These are phyloP conservation scores for Ptychoptera albimana DNA, from an alignment of 2,888 invertebrate species.

Conservation along the genomic window DNA sequence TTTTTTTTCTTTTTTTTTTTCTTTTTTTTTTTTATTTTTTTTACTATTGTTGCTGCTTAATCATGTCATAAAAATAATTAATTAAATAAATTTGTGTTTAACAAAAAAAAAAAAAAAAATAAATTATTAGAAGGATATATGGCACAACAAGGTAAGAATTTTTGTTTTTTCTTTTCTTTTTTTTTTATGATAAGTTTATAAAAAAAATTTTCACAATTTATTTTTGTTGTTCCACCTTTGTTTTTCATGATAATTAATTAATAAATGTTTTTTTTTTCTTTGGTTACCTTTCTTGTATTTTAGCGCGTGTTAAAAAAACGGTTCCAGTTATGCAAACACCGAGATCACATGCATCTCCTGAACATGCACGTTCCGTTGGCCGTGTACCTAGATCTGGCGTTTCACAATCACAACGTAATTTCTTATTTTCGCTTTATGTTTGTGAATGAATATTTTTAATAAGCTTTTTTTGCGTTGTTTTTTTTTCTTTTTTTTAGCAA, in stretches of 20 bases:
- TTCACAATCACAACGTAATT: slow-evolving; percentile 87
- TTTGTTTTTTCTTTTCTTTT: neutral
- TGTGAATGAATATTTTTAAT: neutral
- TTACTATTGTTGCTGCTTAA: slow-evolving; percentile 11
- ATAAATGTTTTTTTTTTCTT: slow-evolving; percentile 1
- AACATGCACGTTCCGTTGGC: slow-evolving; percentile 42
- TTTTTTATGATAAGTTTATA: neutral
- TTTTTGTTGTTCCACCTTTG: slow-evolving; percentile 1
- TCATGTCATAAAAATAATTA: too few relatives aligned
- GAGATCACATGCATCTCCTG: slow-evolving; percentile 34
- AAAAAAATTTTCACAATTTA: neutral
- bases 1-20: slow-evolving; percentile 5
- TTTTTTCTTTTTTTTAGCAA: slow-evolving; percentile 40
- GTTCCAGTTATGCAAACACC: slow-evolving; percentile 27
- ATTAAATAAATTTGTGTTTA: too few relatives aligned
- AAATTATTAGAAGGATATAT: slow-evolving; percentile 41
- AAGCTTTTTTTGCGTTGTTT: slow-evolving; percentile 3
- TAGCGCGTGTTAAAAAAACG: slow-evolving; percentile 51
- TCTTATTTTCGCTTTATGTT: slow-evolving; percentile 5
- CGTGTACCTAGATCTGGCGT: slow-evolving; percentile 44
- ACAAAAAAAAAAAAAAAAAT: too few relatives aligned
- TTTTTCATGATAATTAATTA: neutral
- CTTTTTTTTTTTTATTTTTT: slow-evolving; percentile 14
- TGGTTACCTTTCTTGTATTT: slow-evolving; percentile 2
- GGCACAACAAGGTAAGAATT: slow-evolving; percentile 42